Base-by-base conservation (phyloP, 2,888 invertebrate species). In the Bugula neritina region DNA sequence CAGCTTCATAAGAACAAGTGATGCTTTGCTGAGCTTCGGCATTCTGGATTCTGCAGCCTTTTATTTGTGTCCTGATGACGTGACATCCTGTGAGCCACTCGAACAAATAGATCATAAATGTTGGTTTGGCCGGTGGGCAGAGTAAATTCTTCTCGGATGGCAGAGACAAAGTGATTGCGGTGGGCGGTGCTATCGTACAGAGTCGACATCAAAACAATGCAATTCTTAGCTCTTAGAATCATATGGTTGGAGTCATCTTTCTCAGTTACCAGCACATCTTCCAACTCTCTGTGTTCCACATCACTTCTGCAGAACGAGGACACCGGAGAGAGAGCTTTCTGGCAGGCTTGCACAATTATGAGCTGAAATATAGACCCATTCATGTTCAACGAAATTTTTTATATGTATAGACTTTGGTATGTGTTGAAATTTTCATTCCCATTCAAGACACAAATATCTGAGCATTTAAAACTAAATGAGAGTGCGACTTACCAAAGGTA, bases 401-500 rank as follows among this genome's bases (percentile, higher is more conserved):
- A n/a, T n/a, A n/a, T n/a, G n/a, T n/a, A n/a, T n/a, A n/a, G n/a
- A n/a, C n/a, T n/a, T n/a, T n/a, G n/a, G n/a, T n/a, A n/a, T n/a
- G n/a, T n/a, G n/a, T n/a, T n/a, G n/a, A n/a, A n/a, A n/a, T n/a
- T n/a, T n/a, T n/a, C n/a, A n/a, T n/a, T n/a, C n/a, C n/a, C n/a
- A n/a, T n/a, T n/a, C n/a, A n/a, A n/a, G n/a, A n/a, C n/a, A n/a
- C n/a, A n/a, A n/a, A n/a, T n/a, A n/a, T n/a, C n/a, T n/a, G n/a
- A n/a, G n/a, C n/a, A n/a, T n/a, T n/a, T n/a, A n/a, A n/a, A n/a
- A n/a, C n/a, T n/a, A n/a, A n/a, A n/a, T n/a, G n/a, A n/a, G n/a
- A n/a, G n/a, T n/a, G n/a, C n/a, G n/a, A n/a, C 31, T 31, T 63
- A 63, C 63, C 31, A 63, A 13, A 3, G 63, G 63, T 31, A 63